Conservation (phyloP, 2,113 vertebrate species). For the Anoplopoma fimbria region DNA sequence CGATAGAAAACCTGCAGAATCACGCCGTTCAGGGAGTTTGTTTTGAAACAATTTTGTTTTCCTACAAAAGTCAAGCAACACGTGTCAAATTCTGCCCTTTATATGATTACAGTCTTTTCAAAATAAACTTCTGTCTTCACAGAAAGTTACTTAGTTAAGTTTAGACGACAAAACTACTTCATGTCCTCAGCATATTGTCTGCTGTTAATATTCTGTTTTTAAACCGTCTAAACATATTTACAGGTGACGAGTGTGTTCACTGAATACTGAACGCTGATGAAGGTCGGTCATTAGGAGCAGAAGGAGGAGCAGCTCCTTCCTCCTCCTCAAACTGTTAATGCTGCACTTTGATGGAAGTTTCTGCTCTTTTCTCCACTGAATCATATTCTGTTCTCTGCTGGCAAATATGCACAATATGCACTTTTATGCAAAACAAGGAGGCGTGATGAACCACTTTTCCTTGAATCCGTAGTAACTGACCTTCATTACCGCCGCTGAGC, state of each 20-base stretch:
- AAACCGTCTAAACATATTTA: not conserved
- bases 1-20: too few relatives aligned
- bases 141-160: too few relatives aligned
- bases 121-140: too few relatives aligned
- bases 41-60: too few relatives aligned
- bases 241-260: not conserved
- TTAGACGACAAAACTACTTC: not conserved
- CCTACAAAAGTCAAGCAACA: too few relatives aligned
- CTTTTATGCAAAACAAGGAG: slow-evolving; percentile 62
- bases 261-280: slow-evolving; percentile 25
- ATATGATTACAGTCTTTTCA: too few relatives aligned
- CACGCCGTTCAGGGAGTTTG: too few relatives aligned
- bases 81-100: too few relatives aligned
- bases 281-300: slow-evolving; percentile 55
- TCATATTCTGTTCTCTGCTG: slow-evolving; percentile 5
- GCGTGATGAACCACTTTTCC: slow-evolving; percentile 52
- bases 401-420: slow-evolving; percentile 39
- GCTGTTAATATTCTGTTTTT: not conserved
- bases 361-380: slow-evolving; percentile 7
- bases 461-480: slow-evolving; percentile 64
- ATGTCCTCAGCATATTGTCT: not conserved
- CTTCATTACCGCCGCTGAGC: slow-evolving; percentile 52
- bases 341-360: slow-evolving; percentile 55
- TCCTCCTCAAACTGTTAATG: slow-evolving; percentile 38
- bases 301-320: slow-evolving; percentile 30